Evolutionary conservation across 2,113 vertebrate species (phyloP).

Genomic region (Solea solea): DNA sequence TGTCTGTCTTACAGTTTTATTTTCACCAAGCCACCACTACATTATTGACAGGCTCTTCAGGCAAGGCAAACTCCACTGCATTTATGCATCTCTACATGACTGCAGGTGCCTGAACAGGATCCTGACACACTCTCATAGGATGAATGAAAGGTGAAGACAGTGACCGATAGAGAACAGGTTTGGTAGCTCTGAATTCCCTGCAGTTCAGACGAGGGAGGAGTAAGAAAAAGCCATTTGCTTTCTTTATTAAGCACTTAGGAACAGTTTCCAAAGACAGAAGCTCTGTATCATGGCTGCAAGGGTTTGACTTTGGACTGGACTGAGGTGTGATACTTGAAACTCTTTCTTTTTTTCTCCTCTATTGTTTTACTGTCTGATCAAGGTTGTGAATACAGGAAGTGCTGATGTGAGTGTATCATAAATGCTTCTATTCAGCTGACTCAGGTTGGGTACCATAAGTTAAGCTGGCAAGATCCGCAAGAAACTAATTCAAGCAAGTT

Average conservation of each 20-base stretch:
- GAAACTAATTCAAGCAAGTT: conserved; percentile 14
- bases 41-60: conserved; percentile 64
- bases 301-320: conserved; percentile 31
- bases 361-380: conserved; percentile 11
- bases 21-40: conserved; percentile 43
- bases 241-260: background rate
- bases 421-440: conserved; percentile 54
- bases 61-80: conserved; percentile 39
- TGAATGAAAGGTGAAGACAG: conserved; percentile 32
- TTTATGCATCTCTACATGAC: conserved; percentile 45
- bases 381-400: conserved; percentile 34
- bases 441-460: conserved; percentile 55
- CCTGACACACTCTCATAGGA: conserved; percentile 30
- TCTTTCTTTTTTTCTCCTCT: background rate
- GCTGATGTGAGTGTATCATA: conserved; percentile 49
- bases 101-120: conserved; percentile 46
- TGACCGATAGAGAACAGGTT: conserved; percentile 39
- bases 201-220: conserved; percentile 3
- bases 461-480: conserved; percentile 33
- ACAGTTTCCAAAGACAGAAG: background rate
- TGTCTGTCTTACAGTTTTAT: conserved; percentile 29
- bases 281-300: background rate
- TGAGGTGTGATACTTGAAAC: background rate
- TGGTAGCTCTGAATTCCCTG: conserved; percentile 32
- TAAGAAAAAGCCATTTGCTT: conserved; percentile 14